Base-by-base conservation (phyloP, 64 coral and sea anemone genomes). In the Montipora sp. region DNA sequence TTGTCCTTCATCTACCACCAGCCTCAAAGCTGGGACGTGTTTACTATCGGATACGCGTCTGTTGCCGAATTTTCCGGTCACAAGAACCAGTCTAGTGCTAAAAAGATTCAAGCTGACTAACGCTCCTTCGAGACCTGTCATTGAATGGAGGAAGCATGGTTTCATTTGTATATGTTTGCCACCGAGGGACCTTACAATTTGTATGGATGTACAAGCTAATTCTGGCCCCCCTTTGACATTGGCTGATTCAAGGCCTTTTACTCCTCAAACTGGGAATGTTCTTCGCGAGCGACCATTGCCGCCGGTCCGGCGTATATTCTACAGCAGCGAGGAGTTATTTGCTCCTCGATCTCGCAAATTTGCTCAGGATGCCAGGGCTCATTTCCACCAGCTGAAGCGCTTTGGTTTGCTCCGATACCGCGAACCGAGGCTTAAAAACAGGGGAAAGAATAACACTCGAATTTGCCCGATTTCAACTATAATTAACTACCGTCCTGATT, bases 161-260 rank as follows among this genome's bases (percentile, higher is more conserved):
- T 88, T 59, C 27, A 75, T 75, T 51, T 75, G 85, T 70, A 12
- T 88, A 12, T 88, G n/a, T 88, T 70, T 75, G 18, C 70, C 69
- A 75, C 85, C 85, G 20, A 88, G 59, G 51, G 69, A 88, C 23
- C 70, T 88, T 73, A 88, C 85, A 88, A 36, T 53, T 75, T 88
- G 47, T 75, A 88, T 76, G 85, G 85, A 88, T 36, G 75, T 88
- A 53, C 47, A 73, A 20, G 67, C 85, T 19, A 75, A 75, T 50
- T 15, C 24, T 27, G 24, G 24, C 24, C 24, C 24, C 24, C 24
- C 24, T 27, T 27, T 27, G 24, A 1, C 24, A 27, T 27, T 27
- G 24, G 24, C 24, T 1, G 24, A 27, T 27, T 27, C 24, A 27
- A 27, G 24, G 24, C 24, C 24, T 27, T 27, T 0, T 27, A 27